Conservation (phyloP, 1,140 invertebrate species). For the Dryas iulia region DNA sequence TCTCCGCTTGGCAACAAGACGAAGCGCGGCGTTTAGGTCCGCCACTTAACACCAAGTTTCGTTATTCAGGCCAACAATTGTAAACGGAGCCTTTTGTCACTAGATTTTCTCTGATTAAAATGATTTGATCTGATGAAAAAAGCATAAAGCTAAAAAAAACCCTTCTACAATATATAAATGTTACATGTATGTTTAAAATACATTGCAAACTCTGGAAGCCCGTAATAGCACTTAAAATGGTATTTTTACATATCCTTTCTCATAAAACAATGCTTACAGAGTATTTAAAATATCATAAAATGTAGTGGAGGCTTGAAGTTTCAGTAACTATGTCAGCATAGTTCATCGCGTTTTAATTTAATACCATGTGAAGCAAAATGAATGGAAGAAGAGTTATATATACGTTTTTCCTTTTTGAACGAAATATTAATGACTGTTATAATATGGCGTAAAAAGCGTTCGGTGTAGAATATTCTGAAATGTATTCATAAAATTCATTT, state of each 20-base stretch:
- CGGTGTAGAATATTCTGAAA: neutral
- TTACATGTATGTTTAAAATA: neutral
- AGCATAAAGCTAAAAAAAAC: too few species aligned
- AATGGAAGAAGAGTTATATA: neutral
- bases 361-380: neutral
- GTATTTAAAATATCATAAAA: neutral
- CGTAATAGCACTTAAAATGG: neutral
- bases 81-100: too few species aligned
- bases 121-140: too few species aligned
- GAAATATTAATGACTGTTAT: neutral
- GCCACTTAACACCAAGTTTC: too few species aligned
- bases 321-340: neutral
- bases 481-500: neutral
- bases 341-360: slow-evolving; percentile 5
- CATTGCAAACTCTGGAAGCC: neutral
- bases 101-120: too few species aligned
- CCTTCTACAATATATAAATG: neutral
- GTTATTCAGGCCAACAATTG: too few species aligned
- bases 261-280: neutral
- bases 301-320: neutral
- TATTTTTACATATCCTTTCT: neutral
- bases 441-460: neutral
- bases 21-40: too few species aligned
- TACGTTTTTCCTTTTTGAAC: neutral
- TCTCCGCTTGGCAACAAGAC: too few species aligned